Evolutionary conservation across 2,888 invertebrate species (phyloP).

Genomic region (Phragmatobia fuliginosa): DNA sequence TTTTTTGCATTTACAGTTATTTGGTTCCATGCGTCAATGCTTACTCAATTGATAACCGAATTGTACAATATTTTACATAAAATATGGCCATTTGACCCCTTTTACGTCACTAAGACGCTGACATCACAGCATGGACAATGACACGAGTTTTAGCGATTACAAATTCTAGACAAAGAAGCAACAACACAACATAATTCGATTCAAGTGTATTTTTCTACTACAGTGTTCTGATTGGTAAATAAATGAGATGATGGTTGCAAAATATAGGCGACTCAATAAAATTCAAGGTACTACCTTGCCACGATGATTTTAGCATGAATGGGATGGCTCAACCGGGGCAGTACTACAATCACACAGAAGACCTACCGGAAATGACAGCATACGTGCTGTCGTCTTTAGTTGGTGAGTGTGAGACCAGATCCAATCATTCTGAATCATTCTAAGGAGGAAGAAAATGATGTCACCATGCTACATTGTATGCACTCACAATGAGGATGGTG

Average conservation of each 20-base stretch:
- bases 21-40: constrained; percentile 9
- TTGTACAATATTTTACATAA: constrained; percentile 26
- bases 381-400: too few species aligned
- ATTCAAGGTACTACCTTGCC: not conserved
- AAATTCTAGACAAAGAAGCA: not conserved
- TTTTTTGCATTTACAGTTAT: not conserved
- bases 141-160: not conserved
- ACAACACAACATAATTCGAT: not conserved
- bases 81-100: constrained; percentile 21
- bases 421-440: too few species aligned
- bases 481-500: too few species aligned
- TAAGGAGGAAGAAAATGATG: too few species aligned
- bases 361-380: too few species aligned
- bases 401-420: too few species aligned
- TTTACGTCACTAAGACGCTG: constrained; percentile 4
- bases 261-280: not conserved
- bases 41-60: constrained; percentile 38
- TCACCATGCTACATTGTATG: too few species aligned
- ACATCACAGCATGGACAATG: not conserved
- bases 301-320: not conserved
- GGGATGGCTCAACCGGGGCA: too few species aligned
- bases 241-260: not conserved
- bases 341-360: too few species aligned
- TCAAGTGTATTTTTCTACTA: not conserved
- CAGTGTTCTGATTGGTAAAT: not conserved